These are phyloP conservation scores for Sminthopsis crassicaudata DNA, from an alignment of 2,113 vertebrate genomes.

Conservation along the genomic window DNA sequence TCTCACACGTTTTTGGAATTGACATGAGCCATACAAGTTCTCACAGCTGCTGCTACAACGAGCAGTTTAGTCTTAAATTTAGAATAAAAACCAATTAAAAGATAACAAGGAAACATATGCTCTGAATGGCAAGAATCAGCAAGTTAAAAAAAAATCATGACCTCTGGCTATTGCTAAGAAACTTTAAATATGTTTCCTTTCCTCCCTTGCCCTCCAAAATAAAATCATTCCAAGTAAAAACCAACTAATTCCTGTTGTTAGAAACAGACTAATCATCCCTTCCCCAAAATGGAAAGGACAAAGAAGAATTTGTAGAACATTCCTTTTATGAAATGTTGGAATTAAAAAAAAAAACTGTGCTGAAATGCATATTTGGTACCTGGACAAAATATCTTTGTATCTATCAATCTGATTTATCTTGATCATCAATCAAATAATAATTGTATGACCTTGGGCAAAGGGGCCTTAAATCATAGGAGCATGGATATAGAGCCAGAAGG, in stretches of 20 bases:
- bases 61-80: slow-evolving; percentile 76
- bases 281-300: neutral
- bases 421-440: neutral
- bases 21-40: slow-evolving; percentile 50
- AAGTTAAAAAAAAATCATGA: slow-evolving; percentile 56
- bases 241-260: neutral
- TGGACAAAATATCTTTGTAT: neutral
- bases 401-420: neutral
- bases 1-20: slow-evolving; percentile 24
- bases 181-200: slow-evolving; percentile 28
- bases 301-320: neutral
- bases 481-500: neutral
- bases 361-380: neutral
- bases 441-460: neutral
- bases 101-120: slow-evolving; percentile 79
- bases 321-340: neutral
- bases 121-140: slow-evolving; percentile 69
- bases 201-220: neutral
- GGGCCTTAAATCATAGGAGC: neutral
- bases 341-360: neutral
- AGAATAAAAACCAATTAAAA: slow-evolving; percentile 82
- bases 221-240: neutral
- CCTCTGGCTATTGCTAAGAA: slow-evolving; percentile 52
- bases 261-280: neutral
- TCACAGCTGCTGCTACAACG: slow-evolving; percentile 36